These are phyloP conservation scores for Sardina pilchardus DNA, from an alignment of 2,113 vertebrate species.

Conservation along the genomic window DNA sequence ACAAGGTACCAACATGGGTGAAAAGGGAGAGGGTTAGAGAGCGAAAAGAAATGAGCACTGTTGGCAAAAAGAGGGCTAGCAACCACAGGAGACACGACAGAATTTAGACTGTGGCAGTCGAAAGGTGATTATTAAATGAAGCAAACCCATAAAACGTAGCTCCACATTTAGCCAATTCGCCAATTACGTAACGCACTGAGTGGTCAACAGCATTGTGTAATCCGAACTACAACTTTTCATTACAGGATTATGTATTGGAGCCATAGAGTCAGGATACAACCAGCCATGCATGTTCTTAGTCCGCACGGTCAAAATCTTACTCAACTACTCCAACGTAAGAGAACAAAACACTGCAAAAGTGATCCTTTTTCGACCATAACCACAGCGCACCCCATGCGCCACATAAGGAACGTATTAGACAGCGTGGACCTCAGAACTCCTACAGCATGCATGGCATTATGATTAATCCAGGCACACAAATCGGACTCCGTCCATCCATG, in stretches of 20 bases:
- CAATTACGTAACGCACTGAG: not conserved
- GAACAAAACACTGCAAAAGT: not conserved
- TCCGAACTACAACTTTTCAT: not conserved
- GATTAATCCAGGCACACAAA: not conserved
- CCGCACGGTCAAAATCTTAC: not conserved
- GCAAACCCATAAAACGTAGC: not conserved
- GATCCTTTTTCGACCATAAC: not conserved
- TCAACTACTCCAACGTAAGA: not conserved
- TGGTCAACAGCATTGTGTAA: constrained; percentile 3
- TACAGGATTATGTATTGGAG: not conserved
- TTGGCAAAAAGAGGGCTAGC: not conserved
- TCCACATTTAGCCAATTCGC: not conserved
- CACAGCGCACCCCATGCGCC: not conserved
- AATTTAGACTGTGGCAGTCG: not conserved
- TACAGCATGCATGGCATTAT: not conserved
- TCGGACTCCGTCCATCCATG: not conserved
- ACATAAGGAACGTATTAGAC: not conserved
- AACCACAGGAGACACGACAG: not conserved
- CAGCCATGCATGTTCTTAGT: not conserved
- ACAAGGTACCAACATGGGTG: constrained; percentile 17
- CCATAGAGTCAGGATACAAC: not conserved
- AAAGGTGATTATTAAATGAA: not conserved
- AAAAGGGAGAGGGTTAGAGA: not conserved
- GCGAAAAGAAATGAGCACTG: not conserved
- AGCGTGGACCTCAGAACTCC: not conserved